Percentiles rank a stretch among this genome's conserved stretches.
phyloP scores from a whole-genome alignment of 53 echinoderm and acorn worm genomes.

The Glandiceps talaboti region DNA sequence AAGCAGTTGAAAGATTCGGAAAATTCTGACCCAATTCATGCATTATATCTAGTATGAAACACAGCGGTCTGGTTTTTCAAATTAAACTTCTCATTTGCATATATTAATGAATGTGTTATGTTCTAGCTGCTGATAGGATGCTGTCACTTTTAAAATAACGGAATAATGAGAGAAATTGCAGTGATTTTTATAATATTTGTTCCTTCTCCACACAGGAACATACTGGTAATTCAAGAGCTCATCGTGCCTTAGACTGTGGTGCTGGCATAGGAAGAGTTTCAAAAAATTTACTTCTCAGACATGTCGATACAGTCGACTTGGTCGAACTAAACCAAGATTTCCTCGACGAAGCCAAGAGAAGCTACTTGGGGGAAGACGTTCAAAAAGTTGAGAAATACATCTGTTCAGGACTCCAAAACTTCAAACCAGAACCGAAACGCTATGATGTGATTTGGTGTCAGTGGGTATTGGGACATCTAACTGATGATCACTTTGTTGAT shows the following conservation, averaged over 20 bases:
- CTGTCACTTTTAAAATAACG: no score
- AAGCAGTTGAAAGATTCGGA: no score
- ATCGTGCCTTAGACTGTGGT: conserved; percentile 81
- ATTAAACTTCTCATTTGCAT: no score
- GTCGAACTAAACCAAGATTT: conserved; percentile 74
- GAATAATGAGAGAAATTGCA: no score
- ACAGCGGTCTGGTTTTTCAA: no score
- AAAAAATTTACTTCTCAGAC: conserved; percentile 69
- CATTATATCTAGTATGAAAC: no score
- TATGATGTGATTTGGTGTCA: conserved; percentile 94
- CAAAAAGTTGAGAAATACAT: conserved; percentile 47
- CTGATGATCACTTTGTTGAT: conserved; percentile 61
- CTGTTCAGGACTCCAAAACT: conserved; percentile 69
- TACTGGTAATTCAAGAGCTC: conserved; percentile 45
- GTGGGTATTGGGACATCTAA: conserved; percentile 92
- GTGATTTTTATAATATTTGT: no score
- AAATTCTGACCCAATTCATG: no score
- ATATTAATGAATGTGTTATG: no score
- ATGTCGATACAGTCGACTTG: conserved; percentile 74
- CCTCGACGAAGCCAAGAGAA: conserved; percentile 43
- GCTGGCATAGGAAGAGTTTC: conserved; percentile 85
- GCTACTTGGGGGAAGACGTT: conserved; percentile 38
- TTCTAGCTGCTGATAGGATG: no score
- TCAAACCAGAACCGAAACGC: conserved; percentile 44
- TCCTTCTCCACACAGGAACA: no score